Conservation (phyloP, 2,797 vertebrate genomes). For the Pangasius mekongensis region DNA sequence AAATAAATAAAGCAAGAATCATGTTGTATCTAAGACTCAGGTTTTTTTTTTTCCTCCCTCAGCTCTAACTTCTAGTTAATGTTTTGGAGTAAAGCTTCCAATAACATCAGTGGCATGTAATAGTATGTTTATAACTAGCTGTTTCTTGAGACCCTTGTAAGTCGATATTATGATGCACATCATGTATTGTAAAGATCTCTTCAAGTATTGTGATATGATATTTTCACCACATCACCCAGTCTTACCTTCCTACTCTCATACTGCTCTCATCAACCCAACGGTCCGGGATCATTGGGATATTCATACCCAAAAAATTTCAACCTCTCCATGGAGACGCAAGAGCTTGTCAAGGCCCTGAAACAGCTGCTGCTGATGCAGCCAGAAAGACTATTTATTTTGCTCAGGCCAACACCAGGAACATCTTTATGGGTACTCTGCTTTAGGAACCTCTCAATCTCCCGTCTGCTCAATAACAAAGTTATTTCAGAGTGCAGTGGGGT, state of each 20-base stretch:
- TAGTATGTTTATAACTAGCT: not conserved
- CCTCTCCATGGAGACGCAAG: not conserved
- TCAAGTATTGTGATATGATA: not conserved
- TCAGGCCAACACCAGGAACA: conserved; percentile 4
- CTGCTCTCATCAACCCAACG: not conserved
- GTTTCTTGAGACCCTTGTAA: not conserved
- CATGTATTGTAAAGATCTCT: not conserved
- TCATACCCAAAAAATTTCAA: not conserved
- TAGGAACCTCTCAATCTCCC: conserved; percentile 42
- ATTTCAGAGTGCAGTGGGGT: conserved; percentile 48
- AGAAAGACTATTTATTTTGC: conserved; percentile 6
- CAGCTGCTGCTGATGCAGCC: conserved; percentile 12
- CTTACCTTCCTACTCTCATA: not conserved
- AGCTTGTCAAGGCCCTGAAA: not conserved
- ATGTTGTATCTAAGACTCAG: not conserved
- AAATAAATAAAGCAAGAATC: not conserved
- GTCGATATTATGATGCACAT: not conserved
- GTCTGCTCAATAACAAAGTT: conserved; percentile 34
- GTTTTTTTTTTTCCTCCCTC: not conserved
- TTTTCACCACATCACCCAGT: not conserved
- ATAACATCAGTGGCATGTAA: not conserved
- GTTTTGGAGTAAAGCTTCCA: not conserved
- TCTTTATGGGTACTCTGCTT: conserved; percentile 62
- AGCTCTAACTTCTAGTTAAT: not conserved
- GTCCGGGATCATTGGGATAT: not conserved